Conservation (phyloP, 2,888 invertebrate species). For the Nephrotoma appendiculata region DNA sequence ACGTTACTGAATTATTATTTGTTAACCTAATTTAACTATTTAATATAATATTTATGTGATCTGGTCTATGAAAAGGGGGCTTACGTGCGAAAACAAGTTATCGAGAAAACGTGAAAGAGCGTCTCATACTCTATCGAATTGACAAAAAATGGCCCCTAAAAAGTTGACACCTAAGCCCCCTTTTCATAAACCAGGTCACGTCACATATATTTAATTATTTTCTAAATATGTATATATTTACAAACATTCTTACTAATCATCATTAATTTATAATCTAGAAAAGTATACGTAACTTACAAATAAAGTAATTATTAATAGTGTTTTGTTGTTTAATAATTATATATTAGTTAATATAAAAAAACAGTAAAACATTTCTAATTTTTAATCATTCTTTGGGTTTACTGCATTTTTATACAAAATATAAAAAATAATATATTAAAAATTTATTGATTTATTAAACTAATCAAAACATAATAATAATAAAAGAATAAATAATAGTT, state of each 20-base stretch:
- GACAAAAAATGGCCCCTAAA: too few species aligned
- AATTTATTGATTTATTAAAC: neutral
- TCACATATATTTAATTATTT: neutral
- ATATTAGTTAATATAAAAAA: neutral
- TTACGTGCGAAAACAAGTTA: too few species aligned
- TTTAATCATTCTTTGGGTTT: neutral
- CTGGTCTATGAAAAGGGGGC: too few species aligned
- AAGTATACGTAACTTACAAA: neutral
- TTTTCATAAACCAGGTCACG: too few species aligned
- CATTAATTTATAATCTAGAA: neutral
- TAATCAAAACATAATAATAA: neutral
- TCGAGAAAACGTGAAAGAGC: too few species aligned
- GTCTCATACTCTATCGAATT: too few species aligned
- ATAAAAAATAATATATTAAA: neutral
- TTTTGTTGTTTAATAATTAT: neutral
- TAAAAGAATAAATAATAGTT: neutral
- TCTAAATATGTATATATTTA: neutral
- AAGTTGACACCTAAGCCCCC: too few species aligned
- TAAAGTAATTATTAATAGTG: neutral
- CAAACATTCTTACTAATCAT: neutral
- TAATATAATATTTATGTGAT: too few species aligned
- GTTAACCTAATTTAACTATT: too few species aligned
- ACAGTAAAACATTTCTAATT: neutral
- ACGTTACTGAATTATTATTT: neutral
- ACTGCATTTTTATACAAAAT: neutral